phyloP scores from a whole-genome alignment of 2,113 vertebrate genomes.

The Rhinolophus sinicus region DNA sequence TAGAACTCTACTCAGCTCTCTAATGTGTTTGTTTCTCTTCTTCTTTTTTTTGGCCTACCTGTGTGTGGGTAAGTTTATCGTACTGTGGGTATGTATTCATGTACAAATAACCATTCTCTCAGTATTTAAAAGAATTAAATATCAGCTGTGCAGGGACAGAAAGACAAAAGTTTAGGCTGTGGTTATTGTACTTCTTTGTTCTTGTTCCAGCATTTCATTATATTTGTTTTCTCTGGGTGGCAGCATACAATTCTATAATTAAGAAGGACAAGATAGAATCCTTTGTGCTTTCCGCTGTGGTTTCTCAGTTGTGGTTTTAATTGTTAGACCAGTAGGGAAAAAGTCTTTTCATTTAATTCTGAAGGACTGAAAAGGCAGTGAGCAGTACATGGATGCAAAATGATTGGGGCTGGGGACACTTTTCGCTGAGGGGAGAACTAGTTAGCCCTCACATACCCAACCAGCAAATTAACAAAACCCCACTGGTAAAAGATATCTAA shows the following conservation, averaged over 20 bases:
- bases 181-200: neutral
- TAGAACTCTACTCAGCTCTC: neutral
- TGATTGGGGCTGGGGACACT: neutral
- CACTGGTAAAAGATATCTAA: neutral
- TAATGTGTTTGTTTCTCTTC: neutral
- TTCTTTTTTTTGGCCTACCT: neutral
- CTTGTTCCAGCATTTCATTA: slow-evolving; percentile 42
- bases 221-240: slow-evolving; percentile 24
- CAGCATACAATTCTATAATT: slow-evolving; percentile 24
- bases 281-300: neutral
- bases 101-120: neutral
- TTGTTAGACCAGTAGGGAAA: neutral
- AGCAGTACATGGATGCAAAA: neutral
- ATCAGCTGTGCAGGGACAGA: neutral
- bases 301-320: slow-evolving; percentile 29
- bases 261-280: neutral
- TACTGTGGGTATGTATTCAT: neutral
- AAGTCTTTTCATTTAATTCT: slow-evolving; percentile 29
- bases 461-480: neutral
- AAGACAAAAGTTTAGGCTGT: neutral
- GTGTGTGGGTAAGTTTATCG: neutral
- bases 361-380: neutral
- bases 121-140: neutral
- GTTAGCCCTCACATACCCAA: neutral
- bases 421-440: neutral